Evolutionary conservation across 1,140 invertebrate species (phyloP).

Genomic region (Megalopta genalis): DNA sequence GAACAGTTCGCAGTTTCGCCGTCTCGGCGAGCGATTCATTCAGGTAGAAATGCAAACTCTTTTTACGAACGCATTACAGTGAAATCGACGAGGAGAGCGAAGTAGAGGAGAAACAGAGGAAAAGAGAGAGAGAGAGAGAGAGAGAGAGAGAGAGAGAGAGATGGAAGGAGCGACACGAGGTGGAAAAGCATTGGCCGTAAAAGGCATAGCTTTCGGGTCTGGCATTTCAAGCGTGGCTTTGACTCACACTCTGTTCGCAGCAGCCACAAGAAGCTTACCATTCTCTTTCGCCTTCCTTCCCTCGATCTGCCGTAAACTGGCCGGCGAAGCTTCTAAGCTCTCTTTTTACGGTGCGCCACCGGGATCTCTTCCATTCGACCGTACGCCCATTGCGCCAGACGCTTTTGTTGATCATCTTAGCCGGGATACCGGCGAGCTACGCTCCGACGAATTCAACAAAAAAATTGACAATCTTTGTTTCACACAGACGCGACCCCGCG

Average conservation of each 20-base stretch:
- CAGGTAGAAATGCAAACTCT: conserved; percentile 1
- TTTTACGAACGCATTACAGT: neutral
- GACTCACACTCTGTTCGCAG: conserved; percentile 19
- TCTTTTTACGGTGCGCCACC: conserved; percentile 22
- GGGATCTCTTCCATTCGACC: conserved; percentile 6
- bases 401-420: neutral
- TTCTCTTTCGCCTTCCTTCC: conserved; percentile 16
- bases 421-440: neutral
- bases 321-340: conserved; percentile 22
- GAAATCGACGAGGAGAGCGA: too few relatives aligned
- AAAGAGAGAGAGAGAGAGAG: neutral
- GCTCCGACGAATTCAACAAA: neutral
- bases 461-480: neutral
- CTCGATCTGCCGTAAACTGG: conserved; percentile 18
- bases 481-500: too few relatives aligned
- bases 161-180: neutral
- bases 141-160: neutral
- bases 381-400: neutral
- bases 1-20: neutral
- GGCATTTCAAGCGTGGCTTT: conserved; percentile 20
- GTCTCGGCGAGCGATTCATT: neutral
- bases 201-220: conserved; percentile 16
- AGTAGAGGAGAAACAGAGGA: neutral
- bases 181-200: conserved; percentile 8
- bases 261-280: conserved; percentile 13